A percentile compares a stretch with the other conserved stretches of the same genome.
Conservation (phyloP, 2,888 invertebrate species). For the Colletes collaris region DNA sequence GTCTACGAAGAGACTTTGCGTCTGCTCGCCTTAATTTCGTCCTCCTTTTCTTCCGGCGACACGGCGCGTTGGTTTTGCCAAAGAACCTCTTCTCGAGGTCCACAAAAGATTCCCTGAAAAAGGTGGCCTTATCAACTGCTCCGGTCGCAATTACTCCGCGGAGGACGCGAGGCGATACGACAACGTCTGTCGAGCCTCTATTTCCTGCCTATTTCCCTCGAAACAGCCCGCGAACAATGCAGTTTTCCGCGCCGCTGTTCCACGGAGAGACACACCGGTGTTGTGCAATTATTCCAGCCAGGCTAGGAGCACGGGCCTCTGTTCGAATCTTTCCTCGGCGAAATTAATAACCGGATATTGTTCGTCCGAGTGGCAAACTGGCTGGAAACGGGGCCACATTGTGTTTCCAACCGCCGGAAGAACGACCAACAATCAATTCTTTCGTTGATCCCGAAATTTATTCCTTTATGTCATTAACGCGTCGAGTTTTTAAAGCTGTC, state of each 20-base stretch:
- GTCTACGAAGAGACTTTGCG: background rate
- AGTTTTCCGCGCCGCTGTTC: conserved; percentile 21
- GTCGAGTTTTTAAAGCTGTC: no score
- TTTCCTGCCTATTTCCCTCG: conserved; percentile 16
- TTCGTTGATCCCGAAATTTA: no score
- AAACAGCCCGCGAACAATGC: conserved; percentile 31
- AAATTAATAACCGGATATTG: background rate
- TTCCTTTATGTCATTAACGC: no score
- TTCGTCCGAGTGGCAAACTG: background rate
- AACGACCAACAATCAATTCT: no score
- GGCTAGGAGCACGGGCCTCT: background rate
- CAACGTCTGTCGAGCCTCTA: conserved; percentile 16
- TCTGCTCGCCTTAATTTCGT: conserved; percentile 27
- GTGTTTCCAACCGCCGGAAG: no score
- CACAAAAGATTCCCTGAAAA: conserved; percentile 29
- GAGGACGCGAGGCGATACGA: conserved; percentile 6
- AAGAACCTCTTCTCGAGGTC: background rate
- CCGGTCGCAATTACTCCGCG: conserved; percentile 48
- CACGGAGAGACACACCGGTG: background rate
- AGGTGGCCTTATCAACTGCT: conserved; percentile 39
- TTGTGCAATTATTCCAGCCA: background rate
- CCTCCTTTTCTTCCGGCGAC: conserved; percentile 13
- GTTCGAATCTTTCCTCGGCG: background rate
- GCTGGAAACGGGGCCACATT: background rate
- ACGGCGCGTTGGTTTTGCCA: conserved; percentile 19